phyloP scores from a whole-genome alignment of 2,113 vertebrate genomes.

The Hippocampus comes region DNA sequence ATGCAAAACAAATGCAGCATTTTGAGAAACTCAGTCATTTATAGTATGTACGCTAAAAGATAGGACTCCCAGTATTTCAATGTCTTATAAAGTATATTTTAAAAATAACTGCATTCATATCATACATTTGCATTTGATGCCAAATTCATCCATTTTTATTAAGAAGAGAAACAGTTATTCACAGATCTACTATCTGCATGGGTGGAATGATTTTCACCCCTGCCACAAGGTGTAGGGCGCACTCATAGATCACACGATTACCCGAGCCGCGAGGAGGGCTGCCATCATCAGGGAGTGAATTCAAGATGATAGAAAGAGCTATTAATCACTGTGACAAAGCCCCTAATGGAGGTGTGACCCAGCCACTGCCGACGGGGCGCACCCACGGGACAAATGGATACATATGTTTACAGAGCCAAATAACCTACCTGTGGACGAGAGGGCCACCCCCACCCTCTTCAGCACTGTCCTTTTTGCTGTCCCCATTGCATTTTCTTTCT shows the following conservation, averaged over 20 bases:
- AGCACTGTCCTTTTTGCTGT: slow-evolving; percentile 7
- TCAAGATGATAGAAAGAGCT: slow-evolving; percentile 99
- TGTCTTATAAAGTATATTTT: slow-evolving; percentile 17
- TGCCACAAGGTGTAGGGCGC: slow-evolving; percentile 95
- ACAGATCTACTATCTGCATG: slow-evolving; percentile 91
- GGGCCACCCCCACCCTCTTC: slow-evolving; percentile 10
- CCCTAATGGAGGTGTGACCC: slow-evolving; percentile 99
- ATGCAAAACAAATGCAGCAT: too few relatives aligned
- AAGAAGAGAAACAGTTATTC: slow-evolving; percentile 92
- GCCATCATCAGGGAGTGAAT: slow-evolving; percentile 99
- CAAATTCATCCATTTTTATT: slow-evolving; percentile 98
- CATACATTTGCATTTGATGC: slow-evolving; percentile 65
- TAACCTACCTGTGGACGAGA: slow-evolving; percentile 95
- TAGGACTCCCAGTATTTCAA: not conserved
- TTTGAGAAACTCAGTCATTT: too few relatives aligned
- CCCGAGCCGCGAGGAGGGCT: slow-evolving; percentile 92
- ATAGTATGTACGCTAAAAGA: too few relatives aligned
- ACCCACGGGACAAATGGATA: slow-evolving; percentile 92
- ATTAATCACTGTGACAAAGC: slow-evolving; percentile 99
- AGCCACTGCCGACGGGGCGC: slow-evolving; percentile 83
- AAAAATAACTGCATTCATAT: slow-evolving; percentile 3
- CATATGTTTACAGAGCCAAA: slow-evolving; percentile 98
- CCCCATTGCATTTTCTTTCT: not conserved
- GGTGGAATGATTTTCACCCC: slow-evolving; percentile 98
- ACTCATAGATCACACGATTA: slow-evolving; percentile 99